phyloP scores from a whole-genome alignment of 2,888 invertebrate genomes.

The Achlya flavicornis region DNA sequence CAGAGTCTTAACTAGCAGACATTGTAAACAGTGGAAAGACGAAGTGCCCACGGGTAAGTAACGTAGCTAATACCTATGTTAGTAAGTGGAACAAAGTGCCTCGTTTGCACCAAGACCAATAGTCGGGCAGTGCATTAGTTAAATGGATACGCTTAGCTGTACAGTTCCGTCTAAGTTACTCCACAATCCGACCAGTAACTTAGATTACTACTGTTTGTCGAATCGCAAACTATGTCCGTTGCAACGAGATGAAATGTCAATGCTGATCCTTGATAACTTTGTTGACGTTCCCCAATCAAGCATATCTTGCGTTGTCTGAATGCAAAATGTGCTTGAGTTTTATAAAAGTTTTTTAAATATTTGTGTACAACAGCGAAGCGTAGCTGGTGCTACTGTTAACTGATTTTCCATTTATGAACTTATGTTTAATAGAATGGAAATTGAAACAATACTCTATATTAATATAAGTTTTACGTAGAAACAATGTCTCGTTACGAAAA shows the following conservation, averaged over 20 bases:
- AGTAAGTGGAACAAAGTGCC: constrained; percentile 72
- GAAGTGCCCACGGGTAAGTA: constrained; percentile 43
- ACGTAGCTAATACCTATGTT: constrained; percentile 63
- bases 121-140: constrained; percentile 81
- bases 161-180: constrained; percentile 70
- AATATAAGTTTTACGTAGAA: too few species aligned
- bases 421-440: too few species aligned
- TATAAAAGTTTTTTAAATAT: too few species aligned
- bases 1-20: constrained; percentile 22
- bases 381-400: neutral
- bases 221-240: constrained; percentile 65
- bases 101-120: constrained; percentile 79
- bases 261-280: constrained; percentile 40
- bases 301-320: neutral
- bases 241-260: constrained; percentile 62
- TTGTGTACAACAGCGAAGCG: neutral
- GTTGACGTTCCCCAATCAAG: neutral
- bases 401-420: too few species aligned
- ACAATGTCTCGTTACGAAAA: too few species aligned
- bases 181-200: constrained; percentile 75
- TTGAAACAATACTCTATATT: too few species aligned
- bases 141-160: constrained; percentile 75
- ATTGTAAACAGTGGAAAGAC: constrained; percentile 44
- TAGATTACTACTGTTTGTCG: constrained; percentile 71
- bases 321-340: too few species aligned